Evolutionary conservation across 2,113 vertebrate species (phyloP).

Genomic region (Pongo pygmaeus): DNA sequence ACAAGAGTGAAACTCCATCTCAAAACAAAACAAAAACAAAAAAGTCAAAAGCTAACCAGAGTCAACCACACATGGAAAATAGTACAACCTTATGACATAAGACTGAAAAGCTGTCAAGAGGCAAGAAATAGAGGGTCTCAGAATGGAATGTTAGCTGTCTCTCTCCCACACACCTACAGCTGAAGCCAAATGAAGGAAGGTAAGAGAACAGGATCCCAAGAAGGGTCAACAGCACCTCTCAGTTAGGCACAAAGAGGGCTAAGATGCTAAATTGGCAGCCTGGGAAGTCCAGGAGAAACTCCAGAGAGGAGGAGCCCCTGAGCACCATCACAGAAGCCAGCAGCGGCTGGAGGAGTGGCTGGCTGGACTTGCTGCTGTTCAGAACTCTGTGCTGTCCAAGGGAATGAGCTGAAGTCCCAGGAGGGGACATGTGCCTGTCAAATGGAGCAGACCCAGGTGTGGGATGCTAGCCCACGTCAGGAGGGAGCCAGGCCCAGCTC

Average conservation of each 20-base stretch:
- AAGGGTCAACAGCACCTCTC: background rate
- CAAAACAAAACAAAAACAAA: too few species aligned
- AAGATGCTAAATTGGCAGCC: background rate
- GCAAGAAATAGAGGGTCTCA: slow-evolving; percentile 2
- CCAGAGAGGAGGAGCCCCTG: background rate
- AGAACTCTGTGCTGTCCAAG: background rate
- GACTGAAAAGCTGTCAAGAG: background rate
- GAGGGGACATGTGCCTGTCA: background rate
- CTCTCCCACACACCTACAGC: background rate
- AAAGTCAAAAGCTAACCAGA: background rate
- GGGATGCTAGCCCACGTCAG: background rate
- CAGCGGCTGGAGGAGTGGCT: background rate
- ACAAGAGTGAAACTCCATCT: too few species aligned
- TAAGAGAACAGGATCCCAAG: background rate
- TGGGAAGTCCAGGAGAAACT: background rate
- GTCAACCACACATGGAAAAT: background rate
- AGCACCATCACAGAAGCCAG: background rate
- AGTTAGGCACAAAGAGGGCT: background rate
- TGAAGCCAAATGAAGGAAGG: background rate
- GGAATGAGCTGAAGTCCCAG: background rate
- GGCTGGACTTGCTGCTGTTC: background rate
- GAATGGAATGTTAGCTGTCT: background rate
- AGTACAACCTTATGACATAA: background rate
- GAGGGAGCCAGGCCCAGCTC: background rate
- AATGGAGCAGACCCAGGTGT: too few species aligned